Base-by-base conservation (phyloP, 2,113 vertebrate genomes). In the Perca flavescens region DNA sequence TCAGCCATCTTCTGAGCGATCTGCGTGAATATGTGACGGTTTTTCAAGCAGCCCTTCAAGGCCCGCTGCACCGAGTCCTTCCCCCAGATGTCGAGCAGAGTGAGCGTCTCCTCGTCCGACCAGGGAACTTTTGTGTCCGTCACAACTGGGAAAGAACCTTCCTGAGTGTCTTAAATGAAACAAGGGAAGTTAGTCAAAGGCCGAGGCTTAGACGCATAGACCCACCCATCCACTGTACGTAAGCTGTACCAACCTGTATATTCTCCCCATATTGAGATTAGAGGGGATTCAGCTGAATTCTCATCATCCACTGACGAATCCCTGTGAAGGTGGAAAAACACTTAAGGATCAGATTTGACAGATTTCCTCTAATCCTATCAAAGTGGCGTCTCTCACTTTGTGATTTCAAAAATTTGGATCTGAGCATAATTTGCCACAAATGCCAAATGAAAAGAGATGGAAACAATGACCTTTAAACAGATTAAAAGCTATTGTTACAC, bases 261-360 rank as follows among this genome's bases (percentile, higher is more conserved):
- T 21, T 94, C 94, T 71, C 94, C 94, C 91, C 93, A 94, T 79
- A 94, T 94, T 1, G 94, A 94, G 78, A 95, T 95, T 0, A 95
- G 88, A 57, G 93, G 93, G 83, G 92, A 95, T 73, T 94, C 93
- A 68, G 81, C 83, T 50, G 90, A 93, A 77, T 90, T 92, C 58
- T 92, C 86, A 34, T 80, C 88, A 34, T 90, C 90, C 70, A 89
- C 9, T 9, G 90, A 84, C 0, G 92, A 92, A 76, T 95, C 88
- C 47, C 94, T 95, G 84, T 4, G 74, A 62, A 80, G 2, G 31
- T 19, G 12, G 36, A 76, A 47, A 77, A 79, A 57, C 6, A 65
- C 13, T 43, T 19, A 9, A 28, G 10, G 5, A 77, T 28, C 15
- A 49, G 46, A 15, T 4, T 43, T 40, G 14, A 56, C 21, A 49